Evolutionary conservation across 2,888 invertebrate genomes (phyloP).

Genomic region (Alviniconcha strummeri): DNA sequence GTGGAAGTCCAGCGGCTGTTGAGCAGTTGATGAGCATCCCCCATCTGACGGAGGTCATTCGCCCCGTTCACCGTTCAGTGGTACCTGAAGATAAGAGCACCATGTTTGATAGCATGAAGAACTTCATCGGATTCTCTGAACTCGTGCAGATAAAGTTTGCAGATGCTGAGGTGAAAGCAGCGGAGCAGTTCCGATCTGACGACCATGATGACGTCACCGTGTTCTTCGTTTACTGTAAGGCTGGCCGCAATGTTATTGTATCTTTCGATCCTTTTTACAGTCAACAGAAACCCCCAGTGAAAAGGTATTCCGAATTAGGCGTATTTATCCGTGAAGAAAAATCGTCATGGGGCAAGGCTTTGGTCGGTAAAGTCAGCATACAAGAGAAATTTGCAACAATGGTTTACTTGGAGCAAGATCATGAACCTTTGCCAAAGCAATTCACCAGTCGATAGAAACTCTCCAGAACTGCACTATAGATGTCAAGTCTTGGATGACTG

Average conservation of each 20-base stretch:
- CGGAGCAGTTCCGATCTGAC: neutral
- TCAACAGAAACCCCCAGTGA: neutral
- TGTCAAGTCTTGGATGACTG: too few relatives aligned
- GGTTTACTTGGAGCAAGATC: neutral
- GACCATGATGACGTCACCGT: neutral
- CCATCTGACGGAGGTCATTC: neutral
- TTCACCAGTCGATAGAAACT: too few relatives aligned
- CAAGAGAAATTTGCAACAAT: neutral
- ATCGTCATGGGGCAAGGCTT: neutral
- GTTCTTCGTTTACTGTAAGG: neutral
- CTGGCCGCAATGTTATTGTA: neutral
- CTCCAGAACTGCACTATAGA: too few relatives aligned
- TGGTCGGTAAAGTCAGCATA: neutral
- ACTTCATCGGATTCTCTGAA: neutral
- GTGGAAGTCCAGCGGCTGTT: neutral
- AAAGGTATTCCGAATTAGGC: neutral
- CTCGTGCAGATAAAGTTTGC: neutral
- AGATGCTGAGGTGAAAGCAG: neutral
- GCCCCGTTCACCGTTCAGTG: neutral
- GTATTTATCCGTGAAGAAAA: too few relatives aligned
- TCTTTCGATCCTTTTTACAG: neutral
- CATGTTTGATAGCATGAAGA: constrained; percentile 5
- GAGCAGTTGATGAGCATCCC: too few relatives aligned
- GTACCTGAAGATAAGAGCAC: neutral
- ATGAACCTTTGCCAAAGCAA: neutral